Evolutionary conservation across 1,140 invertebrate genomes (phyloP).

Genomic region (Drosophila ironensis): DNA sequence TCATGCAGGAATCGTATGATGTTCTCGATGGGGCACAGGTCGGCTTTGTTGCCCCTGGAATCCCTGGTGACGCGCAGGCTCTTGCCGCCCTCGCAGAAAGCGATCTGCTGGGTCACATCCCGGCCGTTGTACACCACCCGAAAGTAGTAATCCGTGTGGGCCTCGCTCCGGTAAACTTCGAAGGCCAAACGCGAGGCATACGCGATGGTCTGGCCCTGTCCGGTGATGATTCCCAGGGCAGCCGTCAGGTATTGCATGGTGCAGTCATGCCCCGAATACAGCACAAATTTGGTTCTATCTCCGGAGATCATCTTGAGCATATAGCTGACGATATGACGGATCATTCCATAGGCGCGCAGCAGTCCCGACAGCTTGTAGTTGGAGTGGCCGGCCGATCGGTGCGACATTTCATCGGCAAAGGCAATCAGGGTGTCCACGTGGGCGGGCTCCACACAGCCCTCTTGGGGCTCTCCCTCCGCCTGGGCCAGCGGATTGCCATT

Average conservation of each 20-base stretch:
- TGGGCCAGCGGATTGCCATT: constrained; percentile 29
- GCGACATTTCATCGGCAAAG: constrained; percentile 89
- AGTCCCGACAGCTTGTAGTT: constrained; percentile 86
- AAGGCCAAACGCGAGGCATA: constrained; percentile 94
- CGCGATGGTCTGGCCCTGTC: constrained; percentile 83
- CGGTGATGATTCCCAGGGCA: constrained; percentile 87
- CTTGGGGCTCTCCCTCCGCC: constrained; percentile 22
- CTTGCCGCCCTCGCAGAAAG: constrained; percentile 89
- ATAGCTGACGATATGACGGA: constrained; percentile 89
- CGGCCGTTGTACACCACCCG: constrained; percentile 92
- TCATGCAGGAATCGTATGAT: constrained; percentile 92
- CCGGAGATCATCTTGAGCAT: constrained; percentile 90
- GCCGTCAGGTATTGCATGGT: constrained; percentile 92
- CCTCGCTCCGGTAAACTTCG: constrained; percentile 88
- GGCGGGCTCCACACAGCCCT: constrained; percentile 80
- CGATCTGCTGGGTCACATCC: constrained; percentile 91
- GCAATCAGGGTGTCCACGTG: constrained; percentile 89
- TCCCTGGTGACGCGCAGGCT: constrained; percentile 82
- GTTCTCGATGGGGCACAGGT: constrained; percentile 91
- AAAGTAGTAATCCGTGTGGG: constrained; percentile 86
- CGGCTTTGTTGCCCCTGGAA: constrained; percentile 83
- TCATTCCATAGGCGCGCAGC: constrained; percentile 89
- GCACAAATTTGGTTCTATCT: constrained; percentile 89
- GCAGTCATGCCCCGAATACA: constrained; percentile 96
- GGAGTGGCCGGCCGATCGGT: constrained; percentile 86